phyloP scores from a whole-genome alignment of 2,113 vertebrate genomes.

The Laticauda colubrina region DNA sequence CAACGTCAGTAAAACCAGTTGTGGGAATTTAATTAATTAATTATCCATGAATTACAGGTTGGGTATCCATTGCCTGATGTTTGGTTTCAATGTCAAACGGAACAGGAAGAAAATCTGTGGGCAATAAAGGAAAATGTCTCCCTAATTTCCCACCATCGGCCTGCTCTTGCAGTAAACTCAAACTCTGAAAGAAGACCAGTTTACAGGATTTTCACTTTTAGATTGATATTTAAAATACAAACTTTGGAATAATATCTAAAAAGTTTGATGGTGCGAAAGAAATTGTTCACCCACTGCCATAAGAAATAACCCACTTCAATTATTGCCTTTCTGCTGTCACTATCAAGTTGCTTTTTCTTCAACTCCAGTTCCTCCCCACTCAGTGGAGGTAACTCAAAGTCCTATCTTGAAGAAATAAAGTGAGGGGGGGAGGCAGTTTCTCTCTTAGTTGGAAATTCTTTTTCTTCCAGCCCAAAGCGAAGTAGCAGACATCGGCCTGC shows the following conservation, averaged over 20 bases:
- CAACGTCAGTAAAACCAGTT: background rate
- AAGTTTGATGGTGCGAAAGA: background rate
- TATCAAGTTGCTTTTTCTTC: background rate
- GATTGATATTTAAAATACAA: background rate
- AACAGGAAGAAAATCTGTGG: rapidly evolving
- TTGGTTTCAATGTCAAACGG: rapidly evolving
- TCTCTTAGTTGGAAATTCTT: rapidly evolving
- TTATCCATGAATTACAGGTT: background rate
- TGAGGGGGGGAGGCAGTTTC: rapidly evolving
- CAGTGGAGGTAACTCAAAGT: rapidly evolving
- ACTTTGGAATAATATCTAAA: background rate
- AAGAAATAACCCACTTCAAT: background rate
- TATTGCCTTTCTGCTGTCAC: background rate
- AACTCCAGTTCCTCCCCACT: background rate
- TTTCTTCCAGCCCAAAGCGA: background rate
- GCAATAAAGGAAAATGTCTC: background rate
- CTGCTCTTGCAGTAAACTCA: background rate
- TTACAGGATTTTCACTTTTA: background rate
- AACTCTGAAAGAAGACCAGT: background rate
- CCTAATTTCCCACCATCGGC: background rate
- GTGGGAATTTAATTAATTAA: background rate
- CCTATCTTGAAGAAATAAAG: background rate
- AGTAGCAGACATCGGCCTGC: background rate
- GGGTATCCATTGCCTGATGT: rapidly evolving
- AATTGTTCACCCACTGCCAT: too few species aligned